Evolutionary conservation across 1,140 invertebrate genomes (phyloP), one percentile per base, ranked within the genome.

Genomic region (Drosophila hydei): DNA sequence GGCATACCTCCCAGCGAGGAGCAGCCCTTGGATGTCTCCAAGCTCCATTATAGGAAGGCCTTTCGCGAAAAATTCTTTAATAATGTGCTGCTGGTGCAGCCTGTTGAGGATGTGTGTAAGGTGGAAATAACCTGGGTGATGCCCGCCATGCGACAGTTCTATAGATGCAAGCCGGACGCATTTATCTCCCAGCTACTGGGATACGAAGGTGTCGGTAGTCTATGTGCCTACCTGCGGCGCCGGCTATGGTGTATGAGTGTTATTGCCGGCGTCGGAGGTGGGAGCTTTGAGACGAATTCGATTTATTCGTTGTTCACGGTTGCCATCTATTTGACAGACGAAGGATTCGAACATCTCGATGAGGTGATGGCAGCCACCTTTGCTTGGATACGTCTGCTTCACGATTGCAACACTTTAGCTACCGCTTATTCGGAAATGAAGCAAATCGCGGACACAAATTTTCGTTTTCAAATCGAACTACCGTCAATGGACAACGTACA

Each of bases 181-280:
- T 97, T 98, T 78, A 80, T 98, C 0, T 95, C 95, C 0, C 96
- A 95, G 92, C 91, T 98, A 4, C 92, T 98, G n/a, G 97, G 97
- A 0, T 96, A 98, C 89, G 97, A 98, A 92, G 97, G 97, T 3
- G 94, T 95, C 75, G 97, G 97, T 11, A 97, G 96, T 75, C 91
- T 99, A 11, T 93, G 97, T 2, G 96, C 96, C 14, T 97, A 96
- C 77, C 92, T 98, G 23, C 95, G 96, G 59, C 94, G 95, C 51
- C 96, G 95, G 92, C 94, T 97, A 30, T 98, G 97, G 96, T 96
- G 95, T 9, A 92, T 97, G 9, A 95, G 94, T 23, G 93, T 98
- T 5, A 93, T 93, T 64, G 94, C 94, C 4, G 97, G 96, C 1
- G 95, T 95, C 73, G 94, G 94, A 0, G 94, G 95, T 54, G 94